These are phyloP conservation scores for Lysandra bellargus DNA, from an alignment of 2,888 invertebrate species.

Conservation along the genomic window DNA sequence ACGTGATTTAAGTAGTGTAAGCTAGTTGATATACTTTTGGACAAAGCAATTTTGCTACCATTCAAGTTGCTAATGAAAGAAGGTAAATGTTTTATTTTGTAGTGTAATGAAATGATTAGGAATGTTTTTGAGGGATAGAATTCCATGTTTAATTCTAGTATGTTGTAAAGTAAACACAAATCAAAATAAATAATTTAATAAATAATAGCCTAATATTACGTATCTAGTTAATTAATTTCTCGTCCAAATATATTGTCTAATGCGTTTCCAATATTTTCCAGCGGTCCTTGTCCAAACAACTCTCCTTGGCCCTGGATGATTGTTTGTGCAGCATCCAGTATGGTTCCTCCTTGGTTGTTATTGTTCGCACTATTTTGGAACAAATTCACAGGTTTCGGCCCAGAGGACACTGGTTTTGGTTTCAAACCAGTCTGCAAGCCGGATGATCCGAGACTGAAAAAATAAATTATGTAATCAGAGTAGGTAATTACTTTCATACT, in stretches of 20 bases:
- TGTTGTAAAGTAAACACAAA: conserved; percentile 11
- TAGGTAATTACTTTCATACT: too few relatives aligned
- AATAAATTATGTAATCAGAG: not conserved
- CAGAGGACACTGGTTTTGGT: conserved; percentile 67
- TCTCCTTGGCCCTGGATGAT: conserved; percentile 43
- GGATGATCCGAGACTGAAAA: conserved; percentile 64
- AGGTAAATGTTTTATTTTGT: too few relatives aligned
- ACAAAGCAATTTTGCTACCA: too few relatives aligned
- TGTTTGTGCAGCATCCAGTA: conserved; percentile 44
- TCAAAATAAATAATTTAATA: conserved; percentile 35
- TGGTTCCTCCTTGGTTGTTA: conserved; percentile 45
- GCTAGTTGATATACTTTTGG: not conserved
- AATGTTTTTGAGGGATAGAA: not conserved
- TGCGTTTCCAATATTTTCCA: conserved; percentile 67
- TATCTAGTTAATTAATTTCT: conserved; percentile 42
- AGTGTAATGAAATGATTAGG: too few relatives aligned
- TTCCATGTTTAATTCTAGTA: not conserved
- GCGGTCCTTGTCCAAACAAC: conserved; percentile 55
- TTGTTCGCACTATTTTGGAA: conserved; percentile 59
- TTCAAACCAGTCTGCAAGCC: conserved; percentile 72
- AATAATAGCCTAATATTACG: conserved; percentile 37
- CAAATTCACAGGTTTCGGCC: conserved; percentile 65
- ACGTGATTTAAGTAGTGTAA: not conserved
- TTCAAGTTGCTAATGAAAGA: too few relatives aligned
- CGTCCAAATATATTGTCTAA: conserved; percentile 65